Conservation (phyloP, 1,140 invertebrate genomes). For the Saccostrea cuccullata region DNA sequence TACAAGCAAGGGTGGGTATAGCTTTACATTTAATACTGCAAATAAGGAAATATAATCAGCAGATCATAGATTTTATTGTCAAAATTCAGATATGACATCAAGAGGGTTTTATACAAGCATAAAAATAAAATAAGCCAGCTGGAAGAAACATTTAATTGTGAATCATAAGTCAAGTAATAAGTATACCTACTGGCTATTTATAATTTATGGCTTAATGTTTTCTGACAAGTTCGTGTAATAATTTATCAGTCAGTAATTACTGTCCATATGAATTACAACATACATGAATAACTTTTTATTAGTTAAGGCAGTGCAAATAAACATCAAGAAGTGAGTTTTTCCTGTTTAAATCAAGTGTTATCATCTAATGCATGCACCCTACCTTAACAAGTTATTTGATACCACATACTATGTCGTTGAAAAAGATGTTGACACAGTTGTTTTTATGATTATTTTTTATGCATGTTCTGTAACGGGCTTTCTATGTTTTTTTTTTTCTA, state of each 20-base stretch:
- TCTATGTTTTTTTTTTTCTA: not conserved
- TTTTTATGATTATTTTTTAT: not conserved
- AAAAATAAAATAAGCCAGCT: not conserved
- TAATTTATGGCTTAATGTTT: not conserved
- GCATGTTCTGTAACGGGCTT: not conserved
- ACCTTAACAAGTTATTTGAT: not conserved
- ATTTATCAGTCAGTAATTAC: slow-evolving; percentile 24
- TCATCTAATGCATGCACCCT: slow-evolving; percentile 6
- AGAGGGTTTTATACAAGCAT: not conserved
- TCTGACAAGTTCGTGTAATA: not conserved
- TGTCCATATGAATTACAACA: not conserved
- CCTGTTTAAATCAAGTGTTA: slow-evolving; percentile 10
- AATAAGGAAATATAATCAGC: not conserved
- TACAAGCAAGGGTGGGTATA: slow-evolving; percentile 6
- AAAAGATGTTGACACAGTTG: not conserved
- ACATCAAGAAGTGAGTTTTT: slow-evolving; percentile 23
- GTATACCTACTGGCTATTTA: not conserved
- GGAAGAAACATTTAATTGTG: not conserved
- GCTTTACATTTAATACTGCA: not conserved
- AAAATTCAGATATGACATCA: no score
- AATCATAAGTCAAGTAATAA: slow-evolving; percentile 19
- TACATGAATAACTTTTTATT: slow-evolving; percentile 13
- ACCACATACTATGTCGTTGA: not conserved
- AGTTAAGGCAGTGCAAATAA: not conserved
- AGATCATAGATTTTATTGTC: not conserved